Evolutionary conservation across 2,113 vertebrate genomes (phyloP), one percentile per base, ranked within the genome.

Genomic region (Seriola quinqueradiata): DNA sequence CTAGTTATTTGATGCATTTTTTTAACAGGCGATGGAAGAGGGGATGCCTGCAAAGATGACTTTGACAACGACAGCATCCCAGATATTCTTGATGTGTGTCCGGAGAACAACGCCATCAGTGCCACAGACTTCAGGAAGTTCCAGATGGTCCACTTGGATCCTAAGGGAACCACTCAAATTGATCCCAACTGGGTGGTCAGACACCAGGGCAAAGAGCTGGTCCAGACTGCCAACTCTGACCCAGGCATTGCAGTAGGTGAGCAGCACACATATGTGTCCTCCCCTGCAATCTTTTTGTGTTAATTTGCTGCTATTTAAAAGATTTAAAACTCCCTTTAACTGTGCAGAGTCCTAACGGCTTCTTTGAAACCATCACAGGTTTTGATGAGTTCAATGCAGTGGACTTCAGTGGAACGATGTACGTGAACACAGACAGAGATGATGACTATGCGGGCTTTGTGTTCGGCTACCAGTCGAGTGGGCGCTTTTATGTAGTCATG

Each of bases 151-250:
- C 98, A 96, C 63, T 78, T 99, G 92, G 98, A 99, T 90, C 98
- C 98, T 59, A 99, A 99, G 94, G 98, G 98, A 80, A 99, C 97
- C 79, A 97, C 98, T 36, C 98, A 99, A 81, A 99, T 99, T 38
- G 98, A 99, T 90, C 98, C 98, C 60, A 99, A 98, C 89, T 99
- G 98, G 98, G 98, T 99, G 86, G 99, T 99, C 86, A 96, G 97
- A 48, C 98, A 99, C 70, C 98, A 99, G 87, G 98, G 98, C 87
- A 99, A 98, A 89, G 98, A 99, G 86, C 89, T 99, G 81, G 97
- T 99, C 16, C 98, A 99, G 92, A 99, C 98, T 0, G 98, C 97
- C 17, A 99, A 99, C 92, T 99, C 98, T 3, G 98, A 99, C 91
- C 98, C 98, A 3, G 98, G 98, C 90, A 97, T 99, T 36, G 98